These are phyloP conservation scores for Chiroxiphia lanceolata DNA, from an alignment of 2,797 vertebrate species.

Conservation along the genomic window DNA sequence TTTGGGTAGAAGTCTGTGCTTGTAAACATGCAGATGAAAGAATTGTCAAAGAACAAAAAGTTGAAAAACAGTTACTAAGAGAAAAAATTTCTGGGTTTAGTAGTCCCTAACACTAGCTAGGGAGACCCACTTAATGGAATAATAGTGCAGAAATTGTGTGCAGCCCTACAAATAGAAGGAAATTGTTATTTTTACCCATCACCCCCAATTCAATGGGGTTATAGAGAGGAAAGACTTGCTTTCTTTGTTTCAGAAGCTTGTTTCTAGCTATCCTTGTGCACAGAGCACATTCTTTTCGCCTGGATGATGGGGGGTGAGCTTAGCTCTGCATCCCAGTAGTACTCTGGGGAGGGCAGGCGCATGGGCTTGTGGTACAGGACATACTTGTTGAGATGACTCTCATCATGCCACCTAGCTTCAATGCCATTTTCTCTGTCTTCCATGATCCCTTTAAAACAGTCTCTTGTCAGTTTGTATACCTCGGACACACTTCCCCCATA, in stretches of 20 bases:
- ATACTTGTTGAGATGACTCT: slow-evolving; percentile 82
- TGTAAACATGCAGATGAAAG: background rate
- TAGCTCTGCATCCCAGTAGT: slow-evolving; percentile 74
- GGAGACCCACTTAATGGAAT: background rate
- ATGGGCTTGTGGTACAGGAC: slow-evolving; percentile 75
- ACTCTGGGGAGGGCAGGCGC: slow-evolving; percentile 53
- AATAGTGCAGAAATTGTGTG: background rate
- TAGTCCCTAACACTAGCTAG: background rate
- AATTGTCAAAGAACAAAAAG: background rate
- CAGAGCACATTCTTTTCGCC: background rate
- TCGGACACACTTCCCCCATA: slow-evolving; percentile 75
- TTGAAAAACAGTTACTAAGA: background rate
- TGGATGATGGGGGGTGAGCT: rapidly evolving
- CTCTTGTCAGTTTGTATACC: slow-evolving; percentile 67
- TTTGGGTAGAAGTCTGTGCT: background rate
- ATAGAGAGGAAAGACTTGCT: background rate
- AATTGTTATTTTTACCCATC: background rate
- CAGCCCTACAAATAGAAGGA: background rate
- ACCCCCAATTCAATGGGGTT: background rate
- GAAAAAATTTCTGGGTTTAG: background rate
- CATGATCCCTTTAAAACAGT: slow-evolving; percentile 71
- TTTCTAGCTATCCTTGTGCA: background rate
- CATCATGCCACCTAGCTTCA: slow-evolving; percentile 68
- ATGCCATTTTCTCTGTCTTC: slow-evolving; percentile 70
- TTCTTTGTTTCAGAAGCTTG: background rate